These are phyloP conservation scores for Eurytemora carolleeae DNA, from an alignment of 1,140 invertebrate species.

Conservation along the genomic window DNA sequence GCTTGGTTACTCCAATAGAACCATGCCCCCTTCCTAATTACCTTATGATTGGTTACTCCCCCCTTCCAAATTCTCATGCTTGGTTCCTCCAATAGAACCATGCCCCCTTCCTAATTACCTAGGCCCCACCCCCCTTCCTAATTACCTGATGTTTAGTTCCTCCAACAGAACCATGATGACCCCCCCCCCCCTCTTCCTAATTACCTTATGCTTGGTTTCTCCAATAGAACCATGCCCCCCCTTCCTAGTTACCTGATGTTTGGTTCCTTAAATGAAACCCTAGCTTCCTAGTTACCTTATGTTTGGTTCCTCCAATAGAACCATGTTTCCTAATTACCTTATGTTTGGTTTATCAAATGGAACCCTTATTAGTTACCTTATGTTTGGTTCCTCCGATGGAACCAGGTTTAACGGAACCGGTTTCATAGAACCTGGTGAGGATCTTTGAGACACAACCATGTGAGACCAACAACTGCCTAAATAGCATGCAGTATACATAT, in stretches of 20 bases:
- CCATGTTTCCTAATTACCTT: not conserved
- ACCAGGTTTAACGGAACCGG: constrained; percentile 70
- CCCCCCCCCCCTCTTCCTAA: not conserved
- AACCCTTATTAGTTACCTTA: constrained; percentile 3
- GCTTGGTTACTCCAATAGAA: not conserved
- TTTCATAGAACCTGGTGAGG: constrained; percentile 83
- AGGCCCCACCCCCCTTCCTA: not conserved
- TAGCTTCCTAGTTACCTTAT: not conserved
- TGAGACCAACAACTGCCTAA: constrained; percentile 72
- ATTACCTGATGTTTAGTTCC: not conserved
- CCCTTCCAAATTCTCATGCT: not conserved
- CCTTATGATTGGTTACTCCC: constrained; percentile 7
- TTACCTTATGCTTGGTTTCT: not conserved
- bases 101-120: not conserved
- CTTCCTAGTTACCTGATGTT: constrained; percentile 3
- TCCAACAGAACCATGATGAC: not conserved
- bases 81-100: not conserved
- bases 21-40: not conserved
- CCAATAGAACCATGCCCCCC: not conserved
- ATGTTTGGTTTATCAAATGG: not conserved
- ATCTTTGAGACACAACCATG: constrained; percentile 86
- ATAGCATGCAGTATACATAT: too few relatives aligned
- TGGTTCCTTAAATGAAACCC: constrained; percentile 41
- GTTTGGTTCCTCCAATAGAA: not conserved
- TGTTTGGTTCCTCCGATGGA: constrained; percentile 38